Evolutionary conservation across 2,888 invertebrate species (phyloP).

Genomic region (Diadromus collaris): DNA sequence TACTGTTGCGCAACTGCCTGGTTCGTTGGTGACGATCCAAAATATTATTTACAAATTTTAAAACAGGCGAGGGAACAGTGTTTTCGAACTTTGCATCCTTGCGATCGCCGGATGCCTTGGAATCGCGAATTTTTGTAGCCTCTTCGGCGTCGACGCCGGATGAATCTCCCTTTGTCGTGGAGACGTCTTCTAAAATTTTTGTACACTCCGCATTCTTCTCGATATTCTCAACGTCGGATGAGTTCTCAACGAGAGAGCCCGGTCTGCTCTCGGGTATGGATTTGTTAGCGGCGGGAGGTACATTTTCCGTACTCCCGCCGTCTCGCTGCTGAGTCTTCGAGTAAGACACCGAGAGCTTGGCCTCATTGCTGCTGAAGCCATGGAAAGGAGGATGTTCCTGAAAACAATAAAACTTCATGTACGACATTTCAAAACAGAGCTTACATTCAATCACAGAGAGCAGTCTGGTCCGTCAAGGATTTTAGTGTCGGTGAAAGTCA

Average conservation of each 20-base stretch:
- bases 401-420: constrained; percentile 48
- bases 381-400: constrained; percentile 79
- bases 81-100: constrained; percentile 70
- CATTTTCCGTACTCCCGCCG: constrained; percentile 64
- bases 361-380: constrained; percentile 78
- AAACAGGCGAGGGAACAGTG: constrained; percentile 71
- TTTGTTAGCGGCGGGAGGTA: constrained; percentile 17
- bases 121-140: constrained; percentile 31
- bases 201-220: constrained; percentile 37
- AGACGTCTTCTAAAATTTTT: constrained; percentile 39
- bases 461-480: constrained; percentile 1
- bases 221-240: constrained; percentile 34
- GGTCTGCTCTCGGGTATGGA: constrained; percentile 23
- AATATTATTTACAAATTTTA: constrained; percentile 77
- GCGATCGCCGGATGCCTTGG: constrained; percentile 61
- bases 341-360: constrained; percentile 74
- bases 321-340: constrained; percentile 74
- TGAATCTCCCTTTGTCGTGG: constrained; percentile 43
- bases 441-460: not conserved
- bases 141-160: constrained; percentile 54
- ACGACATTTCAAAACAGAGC: not conserved
- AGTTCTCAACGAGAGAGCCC: constrained; percentile 17
- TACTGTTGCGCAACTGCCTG: constrained; percentile 76
- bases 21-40: constrained; percentile 77
- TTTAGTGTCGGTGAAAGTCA: constrained; percentile 1